Conservation (phyloP, 2,113 vertebrate species). For the Ceuthmochares aereus region DNA sequence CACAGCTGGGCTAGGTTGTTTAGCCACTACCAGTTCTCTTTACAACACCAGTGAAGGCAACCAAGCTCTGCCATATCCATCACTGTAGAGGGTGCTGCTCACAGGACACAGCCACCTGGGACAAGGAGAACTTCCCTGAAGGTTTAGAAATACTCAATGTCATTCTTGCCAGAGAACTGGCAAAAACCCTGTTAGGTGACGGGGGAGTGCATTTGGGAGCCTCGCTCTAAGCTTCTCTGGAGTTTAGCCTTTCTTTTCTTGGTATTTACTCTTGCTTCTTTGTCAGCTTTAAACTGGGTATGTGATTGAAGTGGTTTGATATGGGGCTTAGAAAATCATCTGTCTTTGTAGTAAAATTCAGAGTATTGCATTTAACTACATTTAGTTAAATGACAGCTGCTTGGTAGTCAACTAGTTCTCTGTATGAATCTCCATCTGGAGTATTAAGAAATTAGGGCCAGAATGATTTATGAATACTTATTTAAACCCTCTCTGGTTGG, state of each 20-base stretch:
- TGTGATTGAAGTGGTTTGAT: background rate
- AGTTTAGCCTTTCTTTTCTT: background rate
- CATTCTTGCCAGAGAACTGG: background rate
- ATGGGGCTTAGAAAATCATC: background rate
- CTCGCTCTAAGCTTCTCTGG: background rate
- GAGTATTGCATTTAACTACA: background rate
- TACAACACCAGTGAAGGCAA: background rate
- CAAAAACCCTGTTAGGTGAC: background rate
- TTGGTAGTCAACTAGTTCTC: background rate
- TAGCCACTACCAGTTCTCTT: background rate
- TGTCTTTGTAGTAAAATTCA: background rate
- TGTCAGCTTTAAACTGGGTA: background rate
- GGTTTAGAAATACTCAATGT: background rate
- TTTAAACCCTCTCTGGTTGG: background rate
- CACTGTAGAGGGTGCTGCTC: background rate
- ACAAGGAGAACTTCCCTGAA: background rate
- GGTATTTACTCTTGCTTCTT: background rate
- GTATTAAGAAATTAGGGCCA: background rate
- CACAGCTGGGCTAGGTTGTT: background rate
- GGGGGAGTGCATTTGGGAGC: background rate
- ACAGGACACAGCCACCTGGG: accelerated
- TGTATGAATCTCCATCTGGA: background rate
- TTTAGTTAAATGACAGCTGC: background rate
- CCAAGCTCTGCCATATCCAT: background rate
- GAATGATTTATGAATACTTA: background rate